Evolutionary conservation across 2,113 vertebrate genomes (phyloP).

Genomic region (Silurus asotus): DNA sequence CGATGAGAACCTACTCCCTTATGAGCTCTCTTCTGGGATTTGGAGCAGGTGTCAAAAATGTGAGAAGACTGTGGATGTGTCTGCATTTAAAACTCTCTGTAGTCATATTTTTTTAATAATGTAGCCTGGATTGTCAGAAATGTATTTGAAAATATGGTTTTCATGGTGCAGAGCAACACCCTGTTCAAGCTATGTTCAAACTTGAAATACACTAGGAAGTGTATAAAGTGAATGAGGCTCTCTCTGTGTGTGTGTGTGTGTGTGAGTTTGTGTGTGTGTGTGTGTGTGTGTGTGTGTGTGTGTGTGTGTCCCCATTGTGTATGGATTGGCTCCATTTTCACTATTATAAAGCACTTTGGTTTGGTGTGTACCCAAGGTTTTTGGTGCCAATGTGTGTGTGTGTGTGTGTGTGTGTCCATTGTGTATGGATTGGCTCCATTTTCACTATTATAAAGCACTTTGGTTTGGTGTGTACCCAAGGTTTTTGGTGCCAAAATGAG

Average conservation of each 20-base stretch:
- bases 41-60: not conserved
- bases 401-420: not conserved
- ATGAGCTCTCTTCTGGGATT: too few relatives aligned
- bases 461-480: not conserved
- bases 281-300: not conserved
- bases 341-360: not conserved
- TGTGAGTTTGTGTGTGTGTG: not conserved
- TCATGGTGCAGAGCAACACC: not conserved
- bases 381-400: not conserved
- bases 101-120: not conserved
- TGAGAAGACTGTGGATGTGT: not conserved
- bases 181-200: too few relatives aligned
- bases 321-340: not conserved
- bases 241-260: not conserved
- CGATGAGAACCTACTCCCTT: not conserved
- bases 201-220: too few relatives aligned
- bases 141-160: not conserved
- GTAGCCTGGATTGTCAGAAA: not conserved
- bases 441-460: not conserved
- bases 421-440: not conserved
- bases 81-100: not conserved
- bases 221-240: not conserved
- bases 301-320: not conserved
- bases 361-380: not conserved
- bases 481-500: not conserved